These are phyloP conservation scores for Tamias sibiricus DNA, from an alignment of 2,113 vertebrate species.

Conservation along the genomic window DNA sequence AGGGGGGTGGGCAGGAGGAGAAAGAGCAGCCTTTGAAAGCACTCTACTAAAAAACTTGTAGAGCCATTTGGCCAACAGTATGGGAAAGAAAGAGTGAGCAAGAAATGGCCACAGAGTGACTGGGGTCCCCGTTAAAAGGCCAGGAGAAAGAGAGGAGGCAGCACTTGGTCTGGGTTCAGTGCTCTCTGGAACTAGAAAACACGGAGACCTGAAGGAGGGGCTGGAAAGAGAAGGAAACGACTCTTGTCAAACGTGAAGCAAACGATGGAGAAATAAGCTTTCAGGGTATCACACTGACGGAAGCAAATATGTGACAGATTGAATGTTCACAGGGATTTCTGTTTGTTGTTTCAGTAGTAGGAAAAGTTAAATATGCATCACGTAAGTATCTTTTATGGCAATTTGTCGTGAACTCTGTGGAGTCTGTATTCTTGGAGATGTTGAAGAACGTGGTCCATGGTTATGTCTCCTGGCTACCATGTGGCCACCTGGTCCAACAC, in stretches of 20 bases:
- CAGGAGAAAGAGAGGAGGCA: not conserved
- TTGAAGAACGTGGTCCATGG: not conserved
- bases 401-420: not conserved
- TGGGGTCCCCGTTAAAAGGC: not conserved
- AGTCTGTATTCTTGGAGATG: not conserved
- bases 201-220: not conserved
- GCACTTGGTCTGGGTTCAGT: not conserved
- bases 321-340: not conserved
- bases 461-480: too few relatives aligned
- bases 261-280: not conserved
- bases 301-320: not conserved
- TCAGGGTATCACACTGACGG: not conserved
- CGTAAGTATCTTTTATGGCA: not conserved
- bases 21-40: conserved; percentile 43
- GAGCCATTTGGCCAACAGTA: conserved; percentile 13
- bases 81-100: not conserved
- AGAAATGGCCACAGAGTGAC: not conserved
- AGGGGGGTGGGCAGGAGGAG: not conserved
- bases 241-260: not conserved
- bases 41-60: not conserved
- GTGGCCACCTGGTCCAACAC: not conserved
- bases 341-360: not conserved
- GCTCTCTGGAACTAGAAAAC: not conserved
- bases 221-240: not conserved
- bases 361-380: not conserved